Base-by-base conservation (phyloP, 2,113 vertebrate species). In the Lycocorax pyrrhopterus region DNA sequence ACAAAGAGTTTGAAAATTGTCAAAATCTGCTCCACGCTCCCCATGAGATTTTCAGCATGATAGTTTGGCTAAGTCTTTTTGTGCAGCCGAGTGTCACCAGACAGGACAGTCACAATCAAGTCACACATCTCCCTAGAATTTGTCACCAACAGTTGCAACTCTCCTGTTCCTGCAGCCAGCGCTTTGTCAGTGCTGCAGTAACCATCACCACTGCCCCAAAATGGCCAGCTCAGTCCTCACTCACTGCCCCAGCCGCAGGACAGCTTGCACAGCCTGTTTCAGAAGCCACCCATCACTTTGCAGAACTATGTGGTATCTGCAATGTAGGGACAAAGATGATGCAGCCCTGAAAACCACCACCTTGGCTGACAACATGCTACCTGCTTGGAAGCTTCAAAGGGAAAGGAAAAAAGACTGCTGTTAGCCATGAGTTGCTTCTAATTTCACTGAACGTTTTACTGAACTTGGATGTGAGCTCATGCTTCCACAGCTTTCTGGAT, bases 141-240 rank as follows among this genome's bases (percentile, higher is more conserved):
- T 66, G 23, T 22, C 35, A 35, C 1, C 5, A 72, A 25, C 4
- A 27, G 46, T 15, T 82, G 32, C 21, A 68, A 16, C 26, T 69
- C 30, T 53, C 10, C 19, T 56, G 39, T 43, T 75, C 43, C 69
- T 67, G 35, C n/a, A 71, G 63, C 49, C 69, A 32, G 33, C n/a
- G 46, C 47, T 78, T 83, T 59, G 51, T 46, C 58, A 56, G 43
- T 16, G 39, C 67, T 85, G 64, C 46, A 60, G 37, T 59, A 78
- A 59, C 22, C 26, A n/a, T 14, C 43, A 67, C 27, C 52, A 41
- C 29, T 2, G 2, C 60, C 51, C 13, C 1, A 0, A 41, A 84
- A 76, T 0, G 1, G 18, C 13, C 74, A n/a, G 6, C 26, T 35
- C 1, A 0, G 33, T 46, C 52, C 11, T 43, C 23, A 16, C 23